Conservation (phyloP, 2,113 vertebrate genomes). For the Perca flavescens region DNA sequence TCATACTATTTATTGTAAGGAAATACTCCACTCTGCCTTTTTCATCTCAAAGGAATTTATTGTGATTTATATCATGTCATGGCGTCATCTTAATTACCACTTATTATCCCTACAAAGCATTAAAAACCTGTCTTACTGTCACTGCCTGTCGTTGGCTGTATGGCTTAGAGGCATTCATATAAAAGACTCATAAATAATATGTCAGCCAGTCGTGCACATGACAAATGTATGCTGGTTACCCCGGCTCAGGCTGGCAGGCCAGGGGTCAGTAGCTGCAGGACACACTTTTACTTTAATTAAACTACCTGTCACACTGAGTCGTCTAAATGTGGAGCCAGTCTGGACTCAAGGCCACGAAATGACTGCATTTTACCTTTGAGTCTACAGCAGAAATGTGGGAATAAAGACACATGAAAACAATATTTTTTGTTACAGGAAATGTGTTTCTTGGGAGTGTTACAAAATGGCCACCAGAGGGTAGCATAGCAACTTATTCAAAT, state of each 20-base stretch:
- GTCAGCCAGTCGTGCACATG: constrained; percentile 59
- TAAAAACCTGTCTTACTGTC: constrained; percentile 35
- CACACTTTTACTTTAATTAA: constrained; percentile 75
- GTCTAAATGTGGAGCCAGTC: constrained; percentile 33
- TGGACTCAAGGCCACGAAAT: constrained; percentile 29
- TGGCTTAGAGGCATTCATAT: constrained; percentile 53
- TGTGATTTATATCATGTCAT: constrained; percentile 29
- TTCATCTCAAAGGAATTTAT: constrained; percentile 4
- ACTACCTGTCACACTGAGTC: constrained; percentile 60
- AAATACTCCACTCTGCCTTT: neutral
- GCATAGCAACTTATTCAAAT: constrained; percentile 54
- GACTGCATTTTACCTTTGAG: constrained; percentile 23
- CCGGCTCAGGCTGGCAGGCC: constrained; percentile 51
- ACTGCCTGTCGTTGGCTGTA: constrained; percentile 19
- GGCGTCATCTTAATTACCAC: constrained; percentile 19
- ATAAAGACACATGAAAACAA: neutral
- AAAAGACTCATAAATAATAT: constrained; percentile 72
- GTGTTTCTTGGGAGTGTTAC: constrained; percentile 12
- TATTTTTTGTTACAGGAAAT: neutral
- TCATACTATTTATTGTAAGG: neutral
- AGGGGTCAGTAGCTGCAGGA: constrained; percentile 69
- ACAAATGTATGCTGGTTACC: constrained; percentile 68
- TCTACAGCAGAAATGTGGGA: neutral
- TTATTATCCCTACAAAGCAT: constrained; percentile 37
- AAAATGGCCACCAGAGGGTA: constrained; percentile 71